Evolutionary conservation across 2,113 vertebrate genomes (phyloP), one percentile per base, ranked within the genome.

Genomic region (Suncus etruscus): DNA sequence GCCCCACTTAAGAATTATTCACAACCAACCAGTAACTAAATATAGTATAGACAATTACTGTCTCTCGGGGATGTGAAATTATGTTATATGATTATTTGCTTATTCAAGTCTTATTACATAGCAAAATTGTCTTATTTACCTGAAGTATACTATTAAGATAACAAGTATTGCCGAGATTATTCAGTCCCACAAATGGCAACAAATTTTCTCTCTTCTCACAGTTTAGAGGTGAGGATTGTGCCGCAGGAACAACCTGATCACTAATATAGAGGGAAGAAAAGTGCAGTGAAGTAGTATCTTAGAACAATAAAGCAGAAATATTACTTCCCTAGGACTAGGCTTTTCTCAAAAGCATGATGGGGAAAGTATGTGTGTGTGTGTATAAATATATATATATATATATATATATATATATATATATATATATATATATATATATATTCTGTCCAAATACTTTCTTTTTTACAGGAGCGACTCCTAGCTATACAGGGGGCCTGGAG

Each of bases 131-230:
- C 63, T 75, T 75, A 51, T 79, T 98, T 97, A 99, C 99, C 99
- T 99, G 99, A 95, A 99, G 98, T 72, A 99, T 95, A 45, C 99
- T 99, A 97, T 99, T 99, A 83, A 99, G 97, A 95, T 99, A 99
- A 95, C 99, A 99, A 73, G 99, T 99, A 97, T 99, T 99, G 73
- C 99, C 99, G 22, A 99, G 97, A 91, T 99, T 99, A 96, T 99
- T 99, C 95, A 99, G 91, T 9, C 99, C 99, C 94, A 99, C 99
- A 94, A 99, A 99, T 18, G 99, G 99, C 91, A 99, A 65, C 91
- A 99, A 87, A 87, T 89, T 98, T 92, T 99, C 99, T 77, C 92
- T 98, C 93, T 98, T 99, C 92, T 98, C 98, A 95, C 97, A 98
- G 63, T 97, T 97, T 83, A 97, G 22, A 2, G 98, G 97, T 0